A percentile compares a stretch with the other conserved stretches of the same genome.
phyloP scores from a whole-genome alignment of 2,888 invertebrate species.

The Caenorhabditis sp. region DNA sequence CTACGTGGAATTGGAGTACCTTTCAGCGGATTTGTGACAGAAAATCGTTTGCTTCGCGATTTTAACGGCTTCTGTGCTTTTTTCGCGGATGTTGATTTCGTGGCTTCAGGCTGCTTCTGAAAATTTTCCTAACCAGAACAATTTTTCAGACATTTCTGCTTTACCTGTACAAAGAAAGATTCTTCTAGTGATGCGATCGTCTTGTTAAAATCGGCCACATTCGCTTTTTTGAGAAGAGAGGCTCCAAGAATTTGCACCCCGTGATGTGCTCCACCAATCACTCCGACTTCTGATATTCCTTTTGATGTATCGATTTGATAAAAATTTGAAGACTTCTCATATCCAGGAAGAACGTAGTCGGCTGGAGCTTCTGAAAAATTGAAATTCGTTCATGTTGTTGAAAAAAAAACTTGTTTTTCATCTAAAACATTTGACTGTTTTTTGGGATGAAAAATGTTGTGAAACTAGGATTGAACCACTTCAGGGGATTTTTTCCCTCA shows the following conservation, averaged over 20 bases:
- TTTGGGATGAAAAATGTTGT: too few relatives aligned
- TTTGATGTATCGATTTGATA: slow-evolving; percentile 1
- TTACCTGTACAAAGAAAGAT: slow-evolving; percentile 3
- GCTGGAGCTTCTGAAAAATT: slow-evolving; percentile 18
- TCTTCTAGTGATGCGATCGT: slow-evolving; percentile 14
- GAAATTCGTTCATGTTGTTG: background rate
- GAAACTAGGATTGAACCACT: too few relatives aligned
- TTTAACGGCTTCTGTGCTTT: background rate
- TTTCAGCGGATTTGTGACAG: background rate
- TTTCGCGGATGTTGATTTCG: background rate
- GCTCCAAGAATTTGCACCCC: slow-evolving; percentile 23
- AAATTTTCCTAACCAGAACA: background rate
- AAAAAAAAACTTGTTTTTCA: too few relatives aligned
- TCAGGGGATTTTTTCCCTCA: too few relatives aligned
- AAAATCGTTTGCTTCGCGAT: too few relatives aligned
- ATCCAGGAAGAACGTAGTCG: slow-evolving; percentile 21
- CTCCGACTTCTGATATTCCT: slow-evolving; percentile 3
- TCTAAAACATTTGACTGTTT: too few relatives aligned
- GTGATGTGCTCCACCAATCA: slow-evolving; percentile 18
- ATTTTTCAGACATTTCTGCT: too few relatives aligned
- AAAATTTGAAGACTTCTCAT: slow-evolving; percentile 5
- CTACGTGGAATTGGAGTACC: background rate
- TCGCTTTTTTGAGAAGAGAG: slow-evolving; percentile 10
- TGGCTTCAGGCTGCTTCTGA: background rate
- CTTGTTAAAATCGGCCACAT: slow-evolving; percentile 9